A percentile compares a stretch with the other conserved stretches of the same genome.
Conservation (phyloP, 2,113 vertebrate genomes). For the Tetrao urogallus region DNA sequence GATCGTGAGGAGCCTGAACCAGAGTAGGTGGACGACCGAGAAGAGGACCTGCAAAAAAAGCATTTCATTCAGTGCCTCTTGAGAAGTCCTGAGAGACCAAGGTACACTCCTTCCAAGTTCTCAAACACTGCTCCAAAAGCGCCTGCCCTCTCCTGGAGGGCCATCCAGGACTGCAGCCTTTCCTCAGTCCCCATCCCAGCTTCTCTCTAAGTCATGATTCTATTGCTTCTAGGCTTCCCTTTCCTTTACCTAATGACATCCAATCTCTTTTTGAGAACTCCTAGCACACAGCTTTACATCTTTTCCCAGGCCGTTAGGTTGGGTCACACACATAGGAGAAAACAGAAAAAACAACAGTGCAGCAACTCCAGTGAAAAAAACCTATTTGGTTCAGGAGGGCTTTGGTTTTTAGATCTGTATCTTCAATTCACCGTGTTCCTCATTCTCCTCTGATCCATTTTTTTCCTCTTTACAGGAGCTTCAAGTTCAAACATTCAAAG, state of each 20-base stretch:
- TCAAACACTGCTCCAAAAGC: not conserved
- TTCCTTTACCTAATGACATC: not conserved
- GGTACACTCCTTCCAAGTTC: not conserved
- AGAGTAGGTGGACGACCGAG: slow-evolving; percentile 92
- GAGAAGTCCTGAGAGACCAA: not conserved
- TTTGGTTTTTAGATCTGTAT: slow-evolving; percentile 6
- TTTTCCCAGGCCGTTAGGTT: not conserved
- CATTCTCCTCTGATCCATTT: slow-evolving; percentile 20
- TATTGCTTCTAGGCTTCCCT: not conserved
- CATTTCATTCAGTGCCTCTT: not conserved
- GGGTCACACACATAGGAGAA: not conserved
- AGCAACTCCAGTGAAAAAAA: slow-evolving; percentile 42
- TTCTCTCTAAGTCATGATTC: not conserved
- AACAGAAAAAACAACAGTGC: not conserved
- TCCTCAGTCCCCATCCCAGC: not conserved
- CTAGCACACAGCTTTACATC: not conserved
- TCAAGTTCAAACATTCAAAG: not conserved
- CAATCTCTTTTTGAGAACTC: not conserved
- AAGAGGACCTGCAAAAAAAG: slow-evolving; percentile 86
- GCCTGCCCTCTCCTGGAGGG: accelerated
- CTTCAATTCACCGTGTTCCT: not conserved
- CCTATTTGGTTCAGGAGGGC: slow-evolving; percentile 11
- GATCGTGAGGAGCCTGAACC: slow-evolving; percentile 91
- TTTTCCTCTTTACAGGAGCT: not conserved
- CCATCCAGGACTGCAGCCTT: not conserved